Percentiles rank a stretch among this genome's conserved stretches.
Conservation (phyloP, 2,113 vertebrate genomes). For the Erpornis zantholeuca region DNA sequence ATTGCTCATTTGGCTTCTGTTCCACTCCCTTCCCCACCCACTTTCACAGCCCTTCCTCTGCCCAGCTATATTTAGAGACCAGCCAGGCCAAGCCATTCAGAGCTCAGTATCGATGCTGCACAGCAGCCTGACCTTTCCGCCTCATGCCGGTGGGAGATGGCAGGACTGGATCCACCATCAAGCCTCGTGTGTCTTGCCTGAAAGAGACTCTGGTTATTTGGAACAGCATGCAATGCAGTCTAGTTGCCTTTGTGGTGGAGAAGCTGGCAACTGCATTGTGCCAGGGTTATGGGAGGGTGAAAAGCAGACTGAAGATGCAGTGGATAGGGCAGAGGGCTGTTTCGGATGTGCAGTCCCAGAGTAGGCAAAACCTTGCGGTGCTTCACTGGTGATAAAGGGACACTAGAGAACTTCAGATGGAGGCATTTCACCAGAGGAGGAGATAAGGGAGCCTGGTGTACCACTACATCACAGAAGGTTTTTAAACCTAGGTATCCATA, state of each 20-base stretch:
- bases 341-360: neutral
- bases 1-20: neutral
- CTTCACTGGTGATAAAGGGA: neutral
- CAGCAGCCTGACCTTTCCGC: neutral
- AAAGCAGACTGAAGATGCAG: neutral
- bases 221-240: rapidly evolving
- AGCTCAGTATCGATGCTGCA: neutral
- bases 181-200: neutral
- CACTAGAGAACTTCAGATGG: neutral
- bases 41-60: neutral
- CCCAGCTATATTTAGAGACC: neutral
- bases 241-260: neutral
- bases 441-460: neutral
- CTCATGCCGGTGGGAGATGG: neutral
- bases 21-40: neutral
- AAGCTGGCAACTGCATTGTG: neutral
- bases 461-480: neutral
- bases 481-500: constrained; percentile 56
- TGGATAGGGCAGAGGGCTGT: neutral
- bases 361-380: neutral
- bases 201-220: neutral
- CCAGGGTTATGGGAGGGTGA: neutral
- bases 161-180: neutral
- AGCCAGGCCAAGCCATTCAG: neutral
- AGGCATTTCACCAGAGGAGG: neutral